Conservation (phyloP, 2,797 vertebrate species). For the Poeciliopsis turneri region DNA sequence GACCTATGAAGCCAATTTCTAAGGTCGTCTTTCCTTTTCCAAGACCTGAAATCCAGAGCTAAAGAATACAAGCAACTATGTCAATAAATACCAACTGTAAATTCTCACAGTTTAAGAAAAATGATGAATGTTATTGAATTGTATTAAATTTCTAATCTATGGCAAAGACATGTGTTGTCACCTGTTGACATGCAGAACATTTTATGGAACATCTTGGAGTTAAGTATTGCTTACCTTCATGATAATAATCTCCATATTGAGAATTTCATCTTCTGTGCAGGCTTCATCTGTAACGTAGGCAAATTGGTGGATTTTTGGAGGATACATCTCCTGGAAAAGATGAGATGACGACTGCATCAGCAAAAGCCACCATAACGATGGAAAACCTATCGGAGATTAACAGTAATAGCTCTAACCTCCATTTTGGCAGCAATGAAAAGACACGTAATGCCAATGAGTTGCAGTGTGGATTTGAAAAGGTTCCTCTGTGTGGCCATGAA, state of each 20-base stretch:
- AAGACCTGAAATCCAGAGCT: neutral
- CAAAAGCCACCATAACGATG: neutral
- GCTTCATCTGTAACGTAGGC: constrained; percentile 96
- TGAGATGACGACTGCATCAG: neutral
- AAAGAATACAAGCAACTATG: neutral
- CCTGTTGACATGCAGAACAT: neutral
- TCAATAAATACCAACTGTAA: neutral
- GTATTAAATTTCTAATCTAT: neutral
- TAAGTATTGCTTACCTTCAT: constrained; percentile 86
- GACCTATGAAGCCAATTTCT: neutral
- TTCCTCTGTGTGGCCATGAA: constrained; percentile 96
- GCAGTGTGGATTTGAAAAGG: constrained; percentile 89
- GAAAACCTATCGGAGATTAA: neutral
- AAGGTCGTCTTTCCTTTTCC: neutral
- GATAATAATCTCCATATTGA: constrained; percentile 93
- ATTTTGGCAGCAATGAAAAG: constrained; percentile 97
- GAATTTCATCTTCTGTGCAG: constrained; percentile 94
- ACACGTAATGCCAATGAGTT: constrained; percentile 94
- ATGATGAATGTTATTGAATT: neutral
- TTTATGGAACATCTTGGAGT: neutral
- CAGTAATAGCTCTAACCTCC: constrained; percentile 68
- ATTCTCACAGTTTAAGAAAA: neutral
- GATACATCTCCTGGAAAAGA: constrained; percentile 91
- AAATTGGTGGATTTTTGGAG: constrained; percentile 95
- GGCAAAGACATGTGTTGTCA: neutral